These are phyloP conservation scores for Andrena hattorfiana DNA, from an alignment of 2,888 invertebrate species.

Conservation along the genomic window DNA sequence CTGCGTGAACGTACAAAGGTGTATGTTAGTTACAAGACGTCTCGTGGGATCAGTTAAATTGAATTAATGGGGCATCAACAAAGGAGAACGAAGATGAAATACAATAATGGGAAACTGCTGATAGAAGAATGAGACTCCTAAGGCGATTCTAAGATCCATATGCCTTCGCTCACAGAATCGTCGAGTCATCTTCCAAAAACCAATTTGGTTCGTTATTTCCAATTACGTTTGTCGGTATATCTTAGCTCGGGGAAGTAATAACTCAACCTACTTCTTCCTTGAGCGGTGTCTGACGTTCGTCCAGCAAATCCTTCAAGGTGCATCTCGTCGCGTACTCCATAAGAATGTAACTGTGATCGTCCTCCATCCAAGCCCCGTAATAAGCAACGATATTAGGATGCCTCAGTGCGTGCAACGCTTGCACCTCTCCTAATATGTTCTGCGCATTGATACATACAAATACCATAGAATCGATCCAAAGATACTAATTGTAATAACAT, in stretches of 20 bases:
- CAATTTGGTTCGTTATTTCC: background rate
- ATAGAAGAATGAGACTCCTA: background rate
- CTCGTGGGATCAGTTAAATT: background rate
- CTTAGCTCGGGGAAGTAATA: background rate
- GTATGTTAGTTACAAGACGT: background rate
- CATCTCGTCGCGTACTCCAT: constrained; percentile 95
- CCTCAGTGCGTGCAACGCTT: constrained; percentile 77
- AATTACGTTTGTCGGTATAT: background rate
- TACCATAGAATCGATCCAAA: background rate
- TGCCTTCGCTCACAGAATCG: too few species aligned
- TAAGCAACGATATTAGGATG: constrained; percentile 82
- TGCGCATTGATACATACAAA: background rate
- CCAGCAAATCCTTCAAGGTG: constrained; percentile 90
- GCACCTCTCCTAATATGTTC: constrained; percentile 74
- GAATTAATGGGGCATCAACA: background rate
- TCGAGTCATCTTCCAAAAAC: background rate
- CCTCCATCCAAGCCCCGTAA: constrained; percentile 79
- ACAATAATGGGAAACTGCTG: background rate
- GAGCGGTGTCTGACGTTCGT: constrained; percentile 78
- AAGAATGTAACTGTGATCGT: constrained; percentile 87
- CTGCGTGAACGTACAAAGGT: constrained; percentile 48
- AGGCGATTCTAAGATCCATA: background rate
- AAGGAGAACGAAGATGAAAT: background rate
- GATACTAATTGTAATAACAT: background rate
- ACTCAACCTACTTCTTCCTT: constrained; percentile 72